phyloP scores from a whole-genome alignment of 2,113 vertebrate species.

The Calidris pugnax region DNA sequence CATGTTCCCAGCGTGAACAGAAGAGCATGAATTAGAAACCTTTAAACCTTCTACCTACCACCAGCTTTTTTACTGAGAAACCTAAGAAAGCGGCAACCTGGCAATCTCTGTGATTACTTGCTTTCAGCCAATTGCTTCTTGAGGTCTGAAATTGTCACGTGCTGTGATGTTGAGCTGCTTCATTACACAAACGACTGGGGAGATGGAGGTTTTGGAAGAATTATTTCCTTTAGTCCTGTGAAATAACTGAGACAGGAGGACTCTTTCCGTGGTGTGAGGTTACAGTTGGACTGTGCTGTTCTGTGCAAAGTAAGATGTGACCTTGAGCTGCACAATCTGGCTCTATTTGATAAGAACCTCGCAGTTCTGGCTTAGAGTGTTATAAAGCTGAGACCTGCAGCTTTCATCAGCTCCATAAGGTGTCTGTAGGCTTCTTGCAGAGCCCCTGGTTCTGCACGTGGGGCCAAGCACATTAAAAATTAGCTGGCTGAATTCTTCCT shows the following conservation, averaged over 20 bases:
- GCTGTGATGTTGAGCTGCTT: neutral
- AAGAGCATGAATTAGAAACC: neutral
- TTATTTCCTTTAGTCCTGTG: neutral
- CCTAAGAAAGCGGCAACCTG: too few species aligned
- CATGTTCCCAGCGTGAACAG: neutral
- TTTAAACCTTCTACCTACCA: neutral
- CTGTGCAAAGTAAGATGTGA: neutral
- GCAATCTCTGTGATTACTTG: neutral
- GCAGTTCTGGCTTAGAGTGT: neutral
- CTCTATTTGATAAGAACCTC: neutral
- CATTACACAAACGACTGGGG: neutral
- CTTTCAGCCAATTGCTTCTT: neutral
- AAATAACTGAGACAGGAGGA: neutral
- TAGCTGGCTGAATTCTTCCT: neutral
- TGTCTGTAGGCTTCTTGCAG: neutral
- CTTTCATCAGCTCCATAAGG: neutral
- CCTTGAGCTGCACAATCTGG: neutral
- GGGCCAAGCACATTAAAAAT: neutral
- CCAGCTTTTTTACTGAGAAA: neutral
- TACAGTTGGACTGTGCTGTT: neutral
- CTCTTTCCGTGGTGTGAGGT: neutral
- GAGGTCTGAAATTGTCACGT: neutral
- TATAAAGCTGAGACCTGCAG: fast-evolving
- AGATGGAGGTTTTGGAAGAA: neutral
- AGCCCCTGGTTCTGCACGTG: neutral